Base-by-base conservation (phyloP, 2,797 vertebrate species). In the Onychomys leucogaster region DNA sequence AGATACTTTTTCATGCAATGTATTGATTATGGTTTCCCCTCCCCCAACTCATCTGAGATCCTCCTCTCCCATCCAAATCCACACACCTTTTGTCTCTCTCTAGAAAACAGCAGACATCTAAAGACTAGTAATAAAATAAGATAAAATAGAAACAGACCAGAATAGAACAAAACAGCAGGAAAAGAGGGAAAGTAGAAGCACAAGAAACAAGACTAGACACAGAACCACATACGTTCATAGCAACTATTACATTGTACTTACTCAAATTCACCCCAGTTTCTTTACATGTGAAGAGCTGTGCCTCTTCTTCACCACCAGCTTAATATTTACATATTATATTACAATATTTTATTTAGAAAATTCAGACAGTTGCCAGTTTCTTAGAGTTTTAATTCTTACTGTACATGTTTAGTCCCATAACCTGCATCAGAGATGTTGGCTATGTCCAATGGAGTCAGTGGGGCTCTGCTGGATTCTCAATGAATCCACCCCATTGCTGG, bases 281-380 rank as follows among this genome's bases (percentile, higher is more conserved):
- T 75, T 85, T 34, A 25, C 7, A 57, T 49, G 12, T 69, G 25
- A 23, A 84, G 12, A 76, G 5, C 43, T 84, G 34, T 65, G 34
- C 37, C 76, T 76, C n/a, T 92, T 3, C 86, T 95, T 96, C 12
- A 57, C 43, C 61, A 21, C 41, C 77, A 57, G 71, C 0, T 49
- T 84, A 13, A 55, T n/a, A 61, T 65, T 81, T 46, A 1, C 25
- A 57, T 29, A 55, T 59, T 83, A 43, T 43, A 34, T 61, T 37
- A 69, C 73, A 61, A 41, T 41, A 14, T 57, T 90, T 82, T 43
- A 76, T 55, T 96, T 21, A 89, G 76, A 23, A 92, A 82, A 69
- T 94, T 8, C 0, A 94, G 23, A 87, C n/a, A 93, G 46, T 34
- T 81, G 43, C 69, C 21, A 75, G 12, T 85, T 94, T 81, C 2